Conservation (phyloP, 2,113 vertebrate species). For the Loxodonta africana region DNA sequence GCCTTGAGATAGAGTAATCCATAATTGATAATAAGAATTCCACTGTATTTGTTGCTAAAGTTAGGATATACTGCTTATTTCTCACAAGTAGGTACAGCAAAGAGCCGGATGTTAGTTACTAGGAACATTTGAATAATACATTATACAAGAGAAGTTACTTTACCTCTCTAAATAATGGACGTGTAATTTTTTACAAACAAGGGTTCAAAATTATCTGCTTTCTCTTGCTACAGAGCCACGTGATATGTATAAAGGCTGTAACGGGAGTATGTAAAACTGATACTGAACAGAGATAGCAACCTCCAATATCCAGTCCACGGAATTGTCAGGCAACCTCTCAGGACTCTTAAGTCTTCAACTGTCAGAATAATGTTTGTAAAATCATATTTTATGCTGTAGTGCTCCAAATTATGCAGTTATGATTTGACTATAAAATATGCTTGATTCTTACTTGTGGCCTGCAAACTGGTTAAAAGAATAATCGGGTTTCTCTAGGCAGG, state of each 20-base stretch:
- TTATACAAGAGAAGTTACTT: slow-evolving; percentile 31
- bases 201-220: neutral
- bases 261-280: neutral
- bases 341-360: neutral
- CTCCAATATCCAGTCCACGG: neutral
- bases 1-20: neutral
- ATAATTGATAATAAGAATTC: neutral
- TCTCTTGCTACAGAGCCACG: neutral
- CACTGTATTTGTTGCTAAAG: neutral
- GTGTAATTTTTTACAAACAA: neutral
- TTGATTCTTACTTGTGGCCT: slow-evolving; percentile 1
- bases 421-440: neutral
- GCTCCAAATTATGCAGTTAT: slow-evolving; percentile 2
- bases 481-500: neutral
- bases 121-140: slow-evolving; percentile 15
- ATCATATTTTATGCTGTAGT: neutral
- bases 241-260: neutral
- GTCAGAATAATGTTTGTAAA: slow-evolving; percentile 36
- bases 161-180: slow-evolving; percentile 54
- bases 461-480: neutral
- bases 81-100: neutral
- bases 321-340: neutral
- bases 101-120: slow-evolving; percentile 4
- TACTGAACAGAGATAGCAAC: neutral
- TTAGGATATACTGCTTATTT: neutral